Base-by-base conservation (phyloP, 1,140 invertebrate species). In the Dreissena rostriformis region DNA sequence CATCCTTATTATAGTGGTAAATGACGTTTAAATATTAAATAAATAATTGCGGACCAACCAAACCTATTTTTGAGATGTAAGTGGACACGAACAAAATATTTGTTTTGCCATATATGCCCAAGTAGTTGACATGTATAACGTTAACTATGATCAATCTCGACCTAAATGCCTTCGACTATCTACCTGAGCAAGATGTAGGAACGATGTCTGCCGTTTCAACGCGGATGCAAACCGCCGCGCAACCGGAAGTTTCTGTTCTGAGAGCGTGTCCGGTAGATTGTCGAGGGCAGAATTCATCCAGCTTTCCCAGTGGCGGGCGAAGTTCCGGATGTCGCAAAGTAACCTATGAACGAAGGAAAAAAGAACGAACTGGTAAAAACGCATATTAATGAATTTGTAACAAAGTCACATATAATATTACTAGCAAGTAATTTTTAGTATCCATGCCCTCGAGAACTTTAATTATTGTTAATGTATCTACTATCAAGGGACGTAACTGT, bases 141-240 rank as follows among this genome's bases (percentile, higher is more conserved):
- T 93, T 92, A 77, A 92, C 93, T 39, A 93, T 74, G 7, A 93
- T 89, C 24, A 92, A 92, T 19, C 92, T 84, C 0, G 91, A 89
- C 17, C 91, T 93, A 92, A 93, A 87, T 0, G 29, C 39, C 22
- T 61, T 11, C 57, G 22, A 61, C 17, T 6, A 22, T 28, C 66
- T 86, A 93, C 92, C 89, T 93, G 92, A n/a, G 91, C 92, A 26
- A 93, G 82, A 86, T 93, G 92, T 28, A 93, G 83, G 87, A 93
- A 93, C 57, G 92, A 92, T 19, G 91, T 92, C 57, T 93, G 92
- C 75, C 92, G 82, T 84, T 92, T 93, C 29, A 93, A 78, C 0
- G 91, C 75, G 78, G 89, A 89, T 1, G 91, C 84, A 86, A 93
- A 93, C 28, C 90, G 75, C 26, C 89, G 70, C 12, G 91, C 90